Evolutionary conservation across 2,797 vertebrate species (phyloP).

Genomic region (Pogonophryne albipinna): DNA sequence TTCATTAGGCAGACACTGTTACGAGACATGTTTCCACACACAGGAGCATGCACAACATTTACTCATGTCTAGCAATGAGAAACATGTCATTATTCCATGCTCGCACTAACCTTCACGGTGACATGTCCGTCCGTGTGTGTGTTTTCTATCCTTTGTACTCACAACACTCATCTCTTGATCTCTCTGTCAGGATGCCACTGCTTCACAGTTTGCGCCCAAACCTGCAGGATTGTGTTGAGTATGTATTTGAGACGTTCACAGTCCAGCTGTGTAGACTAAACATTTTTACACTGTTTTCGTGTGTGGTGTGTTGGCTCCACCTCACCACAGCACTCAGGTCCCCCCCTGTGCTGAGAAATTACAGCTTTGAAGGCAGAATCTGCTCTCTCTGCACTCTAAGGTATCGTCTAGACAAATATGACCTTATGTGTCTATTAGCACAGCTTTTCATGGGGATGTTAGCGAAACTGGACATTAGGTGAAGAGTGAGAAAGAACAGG

Average conservation of each 20-base stretch:
- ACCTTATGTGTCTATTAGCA: constrained; percentile 2
- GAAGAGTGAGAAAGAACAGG: constrained; percentile 7
- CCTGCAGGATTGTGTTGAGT: constrained; percentile 62
- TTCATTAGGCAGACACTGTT: constrained; percentile 65
- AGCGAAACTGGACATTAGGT: constrained; percentile 3
- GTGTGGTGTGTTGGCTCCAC: constrained; percentile 38
- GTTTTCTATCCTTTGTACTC: not conserved
- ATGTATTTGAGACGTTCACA: constrained; percentile 63
- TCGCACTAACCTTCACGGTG: constrained; percentile 26
- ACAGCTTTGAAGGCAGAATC: constrained; percentile 44
- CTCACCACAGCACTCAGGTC: constrained; percentile 25
- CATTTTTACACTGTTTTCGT: constrained; percentile 59
- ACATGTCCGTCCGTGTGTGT: constrained; percentile 22
- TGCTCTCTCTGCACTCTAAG: constrained; percentile 22
- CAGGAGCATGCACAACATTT: constrained; percentile 30
- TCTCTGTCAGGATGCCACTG: constrained; percentile 48
- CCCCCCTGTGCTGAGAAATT: constrained; percentile 44
- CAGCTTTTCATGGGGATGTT: not conserved
- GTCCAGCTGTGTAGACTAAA: constrained; percentile 85
- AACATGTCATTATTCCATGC: constrained; percentile 49
- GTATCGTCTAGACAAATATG: constrained; percentile 36
- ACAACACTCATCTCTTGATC: constrained; percentile 37
- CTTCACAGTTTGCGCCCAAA: constrained; percentile 45
- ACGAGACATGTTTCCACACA: constrained; percentile 17
- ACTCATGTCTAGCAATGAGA: constrained; percentile 55